A percentile compares a stretch with the other conserved stretches of the same genome.
Conservation (phyloP, 1,140 invertebrate species). For the Pteromalus puparum region DNA sequence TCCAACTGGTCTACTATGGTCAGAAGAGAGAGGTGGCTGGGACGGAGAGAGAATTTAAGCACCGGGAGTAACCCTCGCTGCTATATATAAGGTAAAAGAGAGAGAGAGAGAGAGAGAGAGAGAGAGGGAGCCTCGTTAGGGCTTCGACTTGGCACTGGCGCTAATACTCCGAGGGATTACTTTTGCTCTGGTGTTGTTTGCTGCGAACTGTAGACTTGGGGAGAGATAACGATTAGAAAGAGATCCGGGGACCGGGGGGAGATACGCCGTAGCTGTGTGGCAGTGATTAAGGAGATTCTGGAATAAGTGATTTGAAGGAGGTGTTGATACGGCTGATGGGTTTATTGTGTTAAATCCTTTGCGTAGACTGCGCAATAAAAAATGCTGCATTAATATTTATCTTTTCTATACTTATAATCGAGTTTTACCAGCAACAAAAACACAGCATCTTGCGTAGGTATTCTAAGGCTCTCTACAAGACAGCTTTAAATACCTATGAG, state of each 20-base stretch:
- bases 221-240: slow-evolving; percentile 22
- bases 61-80: neutral
- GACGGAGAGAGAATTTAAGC: neutral
- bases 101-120: neutral
- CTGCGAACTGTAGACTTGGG: neutral
- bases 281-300: neutral
- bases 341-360: no score
- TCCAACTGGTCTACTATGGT: neutral
- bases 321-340: no score
- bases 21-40: no score
- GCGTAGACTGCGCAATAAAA: no score
- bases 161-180: slow-evolving; percentile 43
- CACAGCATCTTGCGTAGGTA: neutral
- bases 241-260: neutral
- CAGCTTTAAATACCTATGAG: neutral
- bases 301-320: no score
- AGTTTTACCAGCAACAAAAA: neutral
- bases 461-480: neutral
- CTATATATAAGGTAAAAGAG: neutral
- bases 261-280: neutral
- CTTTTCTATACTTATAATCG: no score
- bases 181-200: neutral
- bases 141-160: slow-evolving; percentile 21
- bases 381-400: no score
- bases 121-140: slow-evolving; percentile 23